Evolutionary conservation across 2,888 invertebrate species (phyloP), one percentile per base, ranked within the genome.

Genomic region (Tenodera sinensis): DNA sequence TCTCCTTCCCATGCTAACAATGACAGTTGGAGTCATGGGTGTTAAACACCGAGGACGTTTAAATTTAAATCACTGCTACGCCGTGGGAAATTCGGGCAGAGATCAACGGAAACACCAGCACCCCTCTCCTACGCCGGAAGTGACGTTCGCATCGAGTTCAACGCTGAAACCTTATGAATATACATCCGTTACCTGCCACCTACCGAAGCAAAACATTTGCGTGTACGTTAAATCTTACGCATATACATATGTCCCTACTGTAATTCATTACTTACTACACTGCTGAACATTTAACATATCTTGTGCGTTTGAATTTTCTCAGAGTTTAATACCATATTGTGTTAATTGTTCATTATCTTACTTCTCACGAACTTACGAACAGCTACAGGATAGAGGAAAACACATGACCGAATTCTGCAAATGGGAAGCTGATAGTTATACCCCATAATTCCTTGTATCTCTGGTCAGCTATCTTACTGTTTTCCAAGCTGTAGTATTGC

Each of bases 11-110:
- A 71, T 71, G 54, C 54, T 71, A 71, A 71, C 54, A 71, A 71
- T 71, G 54, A 71, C 54, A 71, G 54, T 71, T 71, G 54, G 54
- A 71, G 54, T 71, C 54, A 71, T 25, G 54, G 54, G 54, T 71
- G 54, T 71, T 71, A 71, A 71, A 34, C 34, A 34, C 25, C 84
- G 20, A 42, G 25, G 54, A 28, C 54, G 54, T 54, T 85, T 54
- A 54, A 85, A 85, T 54, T 85, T 27, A 54, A 85, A 85, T 85
- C 85, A 85, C 85, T 71, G 54, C 54, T 14, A 71, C 54, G 85
- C 27, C 85, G 85, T 85, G 85, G 85, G 85, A 85, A 85, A 47
- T 85, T 85, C 54, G 20, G 54, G 20, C 85, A n/a, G 42, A 85
- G 85, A 85, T 85, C 54, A 54, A 28, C 85, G 85, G 85, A 85